Base-by-base conservation (phyloP, 2,113 vertebrate species). In the Neodontobutis hainanensis region DNA sequence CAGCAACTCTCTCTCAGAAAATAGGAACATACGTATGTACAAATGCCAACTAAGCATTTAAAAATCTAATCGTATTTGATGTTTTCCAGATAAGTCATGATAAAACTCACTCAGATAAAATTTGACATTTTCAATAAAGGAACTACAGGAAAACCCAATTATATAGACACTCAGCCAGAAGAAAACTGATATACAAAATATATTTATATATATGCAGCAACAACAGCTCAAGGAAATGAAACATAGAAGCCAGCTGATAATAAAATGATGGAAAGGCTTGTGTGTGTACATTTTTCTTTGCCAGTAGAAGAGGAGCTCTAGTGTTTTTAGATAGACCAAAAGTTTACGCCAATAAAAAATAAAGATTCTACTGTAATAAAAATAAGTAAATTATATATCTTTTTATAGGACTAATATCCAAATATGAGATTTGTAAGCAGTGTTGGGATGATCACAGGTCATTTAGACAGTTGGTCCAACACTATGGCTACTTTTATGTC, bases 211-310 rank as follows among this genome's bases (percentile, higher is more conserved):
- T 27, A 65, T 14, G 40, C 36, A 79, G 47, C 42, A 57, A 66
- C 47, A 57, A 51, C 19, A 69, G 51, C 45, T 65, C 44, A 35
- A 36, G 16, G 19, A 51, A 51, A 64, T 38, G 5, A 69, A 47
- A 56, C 16, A 34, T 40, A 56, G 4, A 35, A 15, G 36, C 32
- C 45, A 16, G 44, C 32, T 38, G 49, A 46, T 43, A 52, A 69
- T 70, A n/a, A 44, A 66, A 47, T 57, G 65, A 49, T 50, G 40
- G 27, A 44, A 42, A 14, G 38, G 11, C 40, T 3, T 9, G 40
- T 57, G 56, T 46, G 11, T 27, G 60, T 11, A 40, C 35, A 12
- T 15, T n/a, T 55, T n/a, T 15, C 12, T 14, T 38, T 8, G 52
- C 14, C 34, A 7, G 27, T 35, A 6, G 38, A 40, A 40, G 8